A percentile compares a stretch with the other conserved stretches of the same genome.
phyloP scores from a whole-genome alignment of 2,113 vertebrate species.

The Nannospalax galili region DNA sequence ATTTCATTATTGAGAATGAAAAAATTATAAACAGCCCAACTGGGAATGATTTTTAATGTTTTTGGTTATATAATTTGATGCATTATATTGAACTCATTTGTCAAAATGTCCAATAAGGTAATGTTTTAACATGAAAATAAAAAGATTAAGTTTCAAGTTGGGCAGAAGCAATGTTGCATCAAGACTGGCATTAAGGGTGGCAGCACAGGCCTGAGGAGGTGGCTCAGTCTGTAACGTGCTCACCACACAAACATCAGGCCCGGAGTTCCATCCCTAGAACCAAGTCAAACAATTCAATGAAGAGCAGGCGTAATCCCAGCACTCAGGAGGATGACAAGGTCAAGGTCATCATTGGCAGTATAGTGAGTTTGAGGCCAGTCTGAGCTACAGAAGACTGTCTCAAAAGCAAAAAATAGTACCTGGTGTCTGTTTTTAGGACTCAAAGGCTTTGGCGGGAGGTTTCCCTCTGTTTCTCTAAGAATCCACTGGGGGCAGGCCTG shows the following conservation, averaged over 20 bases:
- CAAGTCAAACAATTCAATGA: too few species aligned
- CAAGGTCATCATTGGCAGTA: too few species aligned
- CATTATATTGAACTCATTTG: conserved; percentile 1
- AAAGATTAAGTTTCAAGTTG: background rate
- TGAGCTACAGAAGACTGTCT: too few species aligned
- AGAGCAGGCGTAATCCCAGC: background rate
- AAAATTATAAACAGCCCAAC: background rate
- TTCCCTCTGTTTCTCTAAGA: too few species aligned
- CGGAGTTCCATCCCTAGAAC: background rate
- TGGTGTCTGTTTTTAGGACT: too few species aligned
- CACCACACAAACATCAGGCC: background rate
- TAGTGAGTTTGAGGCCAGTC: too few species aligned
- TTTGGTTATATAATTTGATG: background rate
- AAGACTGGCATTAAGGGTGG: too few species aligned
- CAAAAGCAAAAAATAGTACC: too few species aligned
- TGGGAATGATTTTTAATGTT: background rate
- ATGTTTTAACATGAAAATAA: background rate
- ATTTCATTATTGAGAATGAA: conserved; percentile 52
- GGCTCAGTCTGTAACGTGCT: background rate
- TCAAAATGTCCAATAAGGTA: background rate
- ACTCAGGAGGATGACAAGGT: background rate
- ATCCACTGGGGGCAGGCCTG: too few species aligned
- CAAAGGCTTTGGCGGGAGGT: too few species aligned
- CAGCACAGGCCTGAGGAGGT: background rate
- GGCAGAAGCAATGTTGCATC: background rate